These are phyloP conservation scores for Philopotamus ludificatus DNA, from an alignment of 1,140 invertebrate genomes.

Conservation along the genomic window DNA sequence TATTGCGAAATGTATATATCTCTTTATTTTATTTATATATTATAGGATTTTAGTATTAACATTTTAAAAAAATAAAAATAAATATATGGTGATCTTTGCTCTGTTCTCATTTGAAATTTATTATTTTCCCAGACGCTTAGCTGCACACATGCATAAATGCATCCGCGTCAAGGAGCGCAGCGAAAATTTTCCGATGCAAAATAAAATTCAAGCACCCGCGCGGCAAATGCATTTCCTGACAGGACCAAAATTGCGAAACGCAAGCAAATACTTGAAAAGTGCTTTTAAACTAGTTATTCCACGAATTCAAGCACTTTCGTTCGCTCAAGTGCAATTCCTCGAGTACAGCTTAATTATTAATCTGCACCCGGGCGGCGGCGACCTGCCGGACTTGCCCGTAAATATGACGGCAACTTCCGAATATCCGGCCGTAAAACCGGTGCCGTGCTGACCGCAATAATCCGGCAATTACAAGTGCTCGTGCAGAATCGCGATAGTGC, in stretches of 20 bases:
- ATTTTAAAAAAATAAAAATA: no score
- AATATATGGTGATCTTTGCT: no score
- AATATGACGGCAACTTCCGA: background rate
- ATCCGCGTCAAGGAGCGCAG: no score
- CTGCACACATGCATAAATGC: no score
- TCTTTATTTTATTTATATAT: no score
- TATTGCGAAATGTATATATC: no score
- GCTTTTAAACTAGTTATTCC: constrained; percentile 16
- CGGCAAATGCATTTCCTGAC: background rate
- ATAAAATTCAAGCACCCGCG: no score
- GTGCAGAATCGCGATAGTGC: background rate
- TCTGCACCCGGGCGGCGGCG: constrained; percentile 1
- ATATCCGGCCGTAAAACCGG: background rate
- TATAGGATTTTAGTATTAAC: no score
- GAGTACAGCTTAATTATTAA: constrained; percentile 16
- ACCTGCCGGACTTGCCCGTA: background rate
- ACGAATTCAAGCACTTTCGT: constrained; percentile 1
- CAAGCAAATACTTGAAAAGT: background rate
- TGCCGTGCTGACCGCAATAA: constrained; percentile 2
- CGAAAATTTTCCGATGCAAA: no score
- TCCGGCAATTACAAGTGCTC: background rate
- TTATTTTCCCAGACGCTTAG: no score
- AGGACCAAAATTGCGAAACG: background rate
- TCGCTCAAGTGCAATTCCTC: background rate
- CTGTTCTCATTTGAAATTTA: no score